Percentiles rank a stretch among this genome's conserved stretches.
Conservation (phyloP, 2,888 invertebrate genomes). For the Zonitis immaculata region DNA sequence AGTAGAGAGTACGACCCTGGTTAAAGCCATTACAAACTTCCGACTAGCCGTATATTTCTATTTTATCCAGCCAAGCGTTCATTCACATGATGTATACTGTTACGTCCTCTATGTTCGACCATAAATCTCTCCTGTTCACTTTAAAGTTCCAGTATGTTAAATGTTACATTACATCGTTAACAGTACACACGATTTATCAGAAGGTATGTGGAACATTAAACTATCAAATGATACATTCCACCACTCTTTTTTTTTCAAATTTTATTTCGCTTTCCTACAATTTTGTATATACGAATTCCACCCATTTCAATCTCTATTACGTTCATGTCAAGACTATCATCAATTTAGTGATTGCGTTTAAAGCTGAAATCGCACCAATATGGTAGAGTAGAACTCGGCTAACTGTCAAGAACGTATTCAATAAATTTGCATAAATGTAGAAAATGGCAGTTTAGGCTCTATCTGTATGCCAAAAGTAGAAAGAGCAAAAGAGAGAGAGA, state of each 20-base stretch:
- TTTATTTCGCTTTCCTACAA: neutral
- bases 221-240: slow-evolving; percentile 1
- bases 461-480: too few species aligned
- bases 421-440: slow-evolving; percentile 35
- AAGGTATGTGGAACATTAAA: slow-evolving; percentile 4
- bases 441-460: neutral
- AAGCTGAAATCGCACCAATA: neutral
- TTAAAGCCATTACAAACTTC: slow-evolving; percentile 7
- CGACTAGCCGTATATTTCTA: slow-evolving; percentile 9
- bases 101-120: slow-evolving; percentile 1
- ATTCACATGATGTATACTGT: slow-evolving; percentile 10
- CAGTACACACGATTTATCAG: slow-evolving; percentile 8
- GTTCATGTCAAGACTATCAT: neutral
- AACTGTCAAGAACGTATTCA: slow-evolving; percentile 24
- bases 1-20: neutral
- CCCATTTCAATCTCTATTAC: neutral
- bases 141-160: slow-evolving; percentile 13
- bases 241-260: neutral
- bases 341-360: slow-evolving; percentile 1
- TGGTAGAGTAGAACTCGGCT: neutral
- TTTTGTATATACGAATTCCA: too few species aligned
- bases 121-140: slow-evolving; percentile 12
- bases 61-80: slow-evolving; percentile 7
- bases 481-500: too few species aligned
- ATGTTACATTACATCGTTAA: slow-evolving; percentile 10